A percentile compares a stretch with the other conserved stretches of the same genome.
These are phyloP conservation scores for Zygaena filipendulae DNA, from an alignment of 2,888 invertebrate species.

Conservation along the genomic window DNA sequence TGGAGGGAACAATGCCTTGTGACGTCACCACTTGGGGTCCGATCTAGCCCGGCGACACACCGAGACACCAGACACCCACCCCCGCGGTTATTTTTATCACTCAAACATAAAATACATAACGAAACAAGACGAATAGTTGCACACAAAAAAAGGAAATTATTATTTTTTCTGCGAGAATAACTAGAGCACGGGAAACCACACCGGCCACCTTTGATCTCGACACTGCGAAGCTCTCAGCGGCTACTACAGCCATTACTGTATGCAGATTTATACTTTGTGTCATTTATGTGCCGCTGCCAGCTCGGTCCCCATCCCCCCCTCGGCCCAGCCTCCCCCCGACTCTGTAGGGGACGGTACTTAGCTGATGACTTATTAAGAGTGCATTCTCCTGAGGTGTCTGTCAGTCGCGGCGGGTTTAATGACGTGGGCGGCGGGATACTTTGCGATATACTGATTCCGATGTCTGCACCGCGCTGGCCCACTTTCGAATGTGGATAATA, in stretches of 20 bases:
- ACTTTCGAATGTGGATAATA: conserved; percentile 35
- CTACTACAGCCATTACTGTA: conserved; percentile 54
- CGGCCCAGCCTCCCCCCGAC: conserved; percentile 18
- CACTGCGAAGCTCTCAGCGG: conserved; percentile 46
- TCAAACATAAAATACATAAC: neutral
- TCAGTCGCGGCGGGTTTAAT: conserved; percentile 57
- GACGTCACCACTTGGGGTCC: too few relatives aligned
- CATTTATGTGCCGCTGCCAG: conserved; percentile 52
- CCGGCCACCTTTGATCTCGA: conserved; percentile 53
- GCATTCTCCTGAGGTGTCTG: conserved; percentile 68
- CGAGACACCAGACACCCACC: too few relatives aligned
- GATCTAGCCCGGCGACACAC: too few relatives aligned
- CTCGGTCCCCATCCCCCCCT: conserved; percentile 16
- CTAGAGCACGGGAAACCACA: too few relatives aligned
- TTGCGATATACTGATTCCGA: conserved; percentile 41
- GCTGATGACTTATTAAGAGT: conserved; percentile 69
- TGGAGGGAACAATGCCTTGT: conserved; percentile 36
- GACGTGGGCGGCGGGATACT: conserved; percentile 46
- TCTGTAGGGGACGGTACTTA: conserved; percentile 44
- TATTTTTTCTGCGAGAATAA: too few relatives aligned
- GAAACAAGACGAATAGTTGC: neutral
- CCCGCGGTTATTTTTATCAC: too few relatives aligned
- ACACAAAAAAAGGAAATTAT: too few relatives aligned
- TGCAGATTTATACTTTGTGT: conserved; percentile 66
- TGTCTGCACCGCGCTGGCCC: conserved; percentile 31